Evolutionary conservation across 1,140 invertebrate species (phyloP).

Genomic region (Prorops nasuta): DNA sequence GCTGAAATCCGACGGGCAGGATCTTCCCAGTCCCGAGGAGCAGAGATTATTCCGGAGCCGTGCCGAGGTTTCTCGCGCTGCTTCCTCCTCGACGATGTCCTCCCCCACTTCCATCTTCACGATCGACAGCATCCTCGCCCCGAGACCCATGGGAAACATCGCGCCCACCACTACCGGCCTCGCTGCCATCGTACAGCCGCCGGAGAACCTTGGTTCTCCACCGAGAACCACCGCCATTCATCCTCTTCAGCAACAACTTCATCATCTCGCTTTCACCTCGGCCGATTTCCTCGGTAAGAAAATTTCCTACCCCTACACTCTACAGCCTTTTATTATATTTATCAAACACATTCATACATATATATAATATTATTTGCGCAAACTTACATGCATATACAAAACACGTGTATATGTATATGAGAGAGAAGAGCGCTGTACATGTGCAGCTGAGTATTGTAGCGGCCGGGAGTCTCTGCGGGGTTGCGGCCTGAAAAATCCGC

Average conservation of each 20-base stretch:
- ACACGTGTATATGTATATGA: too few species aligned
- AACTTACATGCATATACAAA: too few species aligned
- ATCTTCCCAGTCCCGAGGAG: conserved; percentile 17
- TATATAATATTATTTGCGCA: too few species aligned
- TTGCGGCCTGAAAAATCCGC: conserved; percentile 42
- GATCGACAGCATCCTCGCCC: conserved; percentile 77
- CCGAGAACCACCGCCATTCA: conserved; percentile 40
- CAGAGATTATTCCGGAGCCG: conserved; percentile 21
- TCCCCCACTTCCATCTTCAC: conserved; percentile 71
- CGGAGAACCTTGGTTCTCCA: conserved; percentile 45
- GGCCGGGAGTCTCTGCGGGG: conserved; percentile 26
- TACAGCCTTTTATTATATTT: too few species aligned
- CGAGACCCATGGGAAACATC: conserved; percentile 50
- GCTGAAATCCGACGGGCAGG: conserved; percentile 25
- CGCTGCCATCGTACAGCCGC: conserved; percentile 27
- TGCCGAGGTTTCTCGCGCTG: conserved; percentile 13
- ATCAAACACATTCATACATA: too few species aligned
- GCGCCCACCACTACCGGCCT: conserved; percentile 22
- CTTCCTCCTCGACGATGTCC: conserved; percentile 53
- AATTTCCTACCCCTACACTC: too few species aligned
- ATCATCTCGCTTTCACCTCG: conserved; percentile 62
- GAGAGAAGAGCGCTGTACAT: too few species aligned
- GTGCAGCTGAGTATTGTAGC: too few species aligned
- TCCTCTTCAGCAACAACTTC: conserved; percentile 56
- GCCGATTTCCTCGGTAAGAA: conserved; percentile 77